phyloP scores from a whole-genome alignment of 2,888 invertebrate genomes.

The Parelbella ahira region DNA sequence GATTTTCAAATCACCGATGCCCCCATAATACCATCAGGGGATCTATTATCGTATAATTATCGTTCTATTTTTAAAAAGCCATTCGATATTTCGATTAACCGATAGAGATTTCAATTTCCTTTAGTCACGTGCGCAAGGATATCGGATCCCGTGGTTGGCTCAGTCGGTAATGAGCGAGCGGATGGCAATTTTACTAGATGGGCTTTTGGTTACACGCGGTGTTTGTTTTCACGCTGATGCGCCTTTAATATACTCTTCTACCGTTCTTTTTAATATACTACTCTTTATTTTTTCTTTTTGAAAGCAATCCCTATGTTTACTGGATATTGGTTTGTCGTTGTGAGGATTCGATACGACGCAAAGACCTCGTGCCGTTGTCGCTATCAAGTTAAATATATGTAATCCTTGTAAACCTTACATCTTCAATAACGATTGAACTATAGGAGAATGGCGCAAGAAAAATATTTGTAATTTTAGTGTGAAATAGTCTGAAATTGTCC shows the following conservation, averaged over 20 bases:
- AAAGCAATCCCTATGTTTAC: too few relatives aligned
- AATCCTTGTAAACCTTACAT: too few relatives aligned
- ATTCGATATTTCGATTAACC: constrained; percentile 76
- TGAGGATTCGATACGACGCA: too few relatives aligned
- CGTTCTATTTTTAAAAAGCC: constrained; percentile 47
- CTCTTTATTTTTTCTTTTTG: too few relatives aligned
- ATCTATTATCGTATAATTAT: constrained; percentile 41
- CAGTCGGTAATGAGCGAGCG: constrained; percentile 74
- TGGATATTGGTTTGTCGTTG: too few relatives aligned
- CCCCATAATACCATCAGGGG: neutral
- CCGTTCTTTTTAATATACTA: constrained; percentile 3
- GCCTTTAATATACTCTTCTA: constrained; percentile 54
- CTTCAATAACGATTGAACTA: too few relatives aligned
- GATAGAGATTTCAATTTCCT: constrained; percentile 80
- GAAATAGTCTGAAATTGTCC: too few relatives aligned
- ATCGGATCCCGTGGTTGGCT: constrained; percentile 74
- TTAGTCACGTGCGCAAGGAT: constrained; percentile 75
- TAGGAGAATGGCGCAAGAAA: too few relatives aligned
- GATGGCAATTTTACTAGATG: constrained; percentile 77
- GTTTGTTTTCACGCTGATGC: constrained; percentile 63
- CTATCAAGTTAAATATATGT: too few relatives aligned
- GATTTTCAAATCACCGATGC: neutral
- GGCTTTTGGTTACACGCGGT: constrained; percentile 67
- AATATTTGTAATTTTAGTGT: too few relatives aligned
- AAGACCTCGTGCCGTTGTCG: too few relatives aligned